Evolutionary conservation across 2,113 vertebrate species (phyloP), one percentile per base, ranked within the genome.

Genomic region (Oophaga pumilio): DNA sequence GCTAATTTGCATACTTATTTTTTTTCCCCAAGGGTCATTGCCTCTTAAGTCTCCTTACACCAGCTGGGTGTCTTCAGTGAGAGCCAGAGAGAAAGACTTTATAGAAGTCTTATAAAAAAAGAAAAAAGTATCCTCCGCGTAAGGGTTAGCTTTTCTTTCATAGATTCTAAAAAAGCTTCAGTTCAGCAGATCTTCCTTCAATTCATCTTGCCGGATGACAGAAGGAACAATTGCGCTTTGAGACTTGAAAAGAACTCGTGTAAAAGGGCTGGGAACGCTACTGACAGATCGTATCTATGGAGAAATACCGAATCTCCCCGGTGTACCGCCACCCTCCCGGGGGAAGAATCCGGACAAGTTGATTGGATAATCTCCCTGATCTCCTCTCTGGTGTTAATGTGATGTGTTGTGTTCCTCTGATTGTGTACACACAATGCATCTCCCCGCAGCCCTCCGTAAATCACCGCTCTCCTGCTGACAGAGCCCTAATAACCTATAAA

Each of bases 391-490:
- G 49, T 79, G n/a, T 86, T 86, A 86, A 64, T 64, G 68, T 14
- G 15, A 43, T 69, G 60, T 77, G 79, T 20, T 24, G 13, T 24
- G 24, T 77, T 85, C 52, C 17, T 22, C 57, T 62, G 57, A 43
- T 76, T 76, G 73, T 76, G 33, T 64, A 28, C 59, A 33, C 85
- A 86, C 60, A 78, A 86, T 77, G 85, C 76, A 53, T 64, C 18
- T 64, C 33, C 18, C n/a, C 15, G 26, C 57, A 0, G 20, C 84
- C 11, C 57, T 78, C 74, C 24, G n/a, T 79, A 86, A 56, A 86
- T 79, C 60, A n/a, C 22, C n/a, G 17, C 5, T 18, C 50, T 10
- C 20, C 82, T 49, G 17, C 84, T 50, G 71, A 62, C 68, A 76
- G 22, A 15, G 56, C 33, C 53, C 11, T 62, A 74, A 76, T 85